Evolutionary conservation across 2,113 vertebrate species (phyloP).

Genomic region (Nematolebias whitei): DNA sequence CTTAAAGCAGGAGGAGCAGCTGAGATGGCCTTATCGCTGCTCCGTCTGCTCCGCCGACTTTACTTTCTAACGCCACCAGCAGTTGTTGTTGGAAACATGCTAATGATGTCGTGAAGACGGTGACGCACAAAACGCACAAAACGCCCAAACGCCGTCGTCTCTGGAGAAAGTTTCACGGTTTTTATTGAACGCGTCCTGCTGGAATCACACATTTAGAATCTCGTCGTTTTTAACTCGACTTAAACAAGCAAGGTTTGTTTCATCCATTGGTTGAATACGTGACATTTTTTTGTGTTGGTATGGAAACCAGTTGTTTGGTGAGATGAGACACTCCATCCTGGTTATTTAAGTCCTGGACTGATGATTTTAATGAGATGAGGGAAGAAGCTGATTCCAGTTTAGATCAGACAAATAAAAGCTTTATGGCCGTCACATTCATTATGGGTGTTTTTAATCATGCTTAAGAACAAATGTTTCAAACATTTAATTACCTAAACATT

Average conservation of each 20-base stretch:
- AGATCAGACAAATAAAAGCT: not conserved
- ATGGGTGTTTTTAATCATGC: not conserved
- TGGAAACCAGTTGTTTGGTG: not conserved
- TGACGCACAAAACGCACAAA: constrained; percentile 6
- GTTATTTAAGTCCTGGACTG: too few species aligned
- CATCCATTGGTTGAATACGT: rapidly evolving
- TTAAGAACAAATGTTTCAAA: too few species aligned
- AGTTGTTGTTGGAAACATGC: constrained; percentile 50
- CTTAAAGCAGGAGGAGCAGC: constrained; percentile 66
- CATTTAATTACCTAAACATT: too few species aligned
- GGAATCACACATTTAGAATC: not conserved
- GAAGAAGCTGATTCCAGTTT: too few species aligned
- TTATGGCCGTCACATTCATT: not conserved
- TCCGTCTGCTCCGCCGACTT: constrained; percentile 46
- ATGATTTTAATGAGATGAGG: not conserved
- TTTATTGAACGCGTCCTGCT: constrained; percentile 6
- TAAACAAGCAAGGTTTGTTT: constrained; percentile 30
- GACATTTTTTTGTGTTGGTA: too few species aligned
- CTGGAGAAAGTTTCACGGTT: not conserved
- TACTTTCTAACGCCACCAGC: constrained; percentile 33
- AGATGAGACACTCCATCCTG: not conserved
- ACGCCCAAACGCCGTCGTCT: constrained; percentile 27
- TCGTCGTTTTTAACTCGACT: not conserved
- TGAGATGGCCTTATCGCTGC: constrained; percentile 42
- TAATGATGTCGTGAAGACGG: constrained; percentile 30